Evolutionary conservation across 1,140 invertebrate genomes (phyloP), one percentile per base, ranked within the genome.

Genomic region (Drosophila tsacasi): DNA sequence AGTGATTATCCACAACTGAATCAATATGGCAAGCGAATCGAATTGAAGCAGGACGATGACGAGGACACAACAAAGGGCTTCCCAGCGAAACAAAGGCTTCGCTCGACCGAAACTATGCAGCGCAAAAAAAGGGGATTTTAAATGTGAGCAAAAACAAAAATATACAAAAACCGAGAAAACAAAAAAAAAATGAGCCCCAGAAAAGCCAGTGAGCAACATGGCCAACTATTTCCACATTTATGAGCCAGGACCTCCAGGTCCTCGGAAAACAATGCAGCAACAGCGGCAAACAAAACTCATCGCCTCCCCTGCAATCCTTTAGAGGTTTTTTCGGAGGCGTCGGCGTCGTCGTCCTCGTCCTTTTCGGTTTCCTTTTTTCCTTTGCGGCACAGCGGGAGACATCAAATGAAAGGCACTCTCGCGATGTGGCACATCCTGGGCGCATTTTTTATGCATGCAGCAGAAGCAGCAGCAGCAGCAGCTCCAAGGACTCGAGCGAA

Each of bases 201-300:
- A 55, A 27, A 69, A 63, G 72, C 71, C 71, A 62, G 40, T 71
- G 61, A 67, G 76, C 65, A 66, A 63, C 76, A 72, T 83, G 63
- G 83, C 79, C 76, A 89, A 84, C 85, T 87, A 84, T 90, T 90
- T 90, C 71, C 79, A 81, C 85, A 89, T 89, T 89, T 90, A 89
- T 84, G 84, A 84, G 85, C 58, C 63, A 67, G 71, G 54, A 73
- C 44, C 67, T 73, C 64, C 71, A 81, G 59, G 58, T 64, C 67
- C 57, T 58, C 21, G 65, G 27, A 73, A 73, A 73, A 74, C 71
- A 72, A 60, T 73, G 55, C 69, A 63, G 46, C 69, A 67, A 47
- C 61, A 71, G 71, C 62, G 42, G 37, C 76, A 64, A 87, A 76
- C 69, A 83, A 83, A 84, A 86, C 76, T 89, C 71, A 58, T 62